Evolutionary conservation across 2,888 invertebrate genomes (phyloP), one percentile per base, ranked within the genome.

Genomic region (Nymphalis c-album): DNA sequence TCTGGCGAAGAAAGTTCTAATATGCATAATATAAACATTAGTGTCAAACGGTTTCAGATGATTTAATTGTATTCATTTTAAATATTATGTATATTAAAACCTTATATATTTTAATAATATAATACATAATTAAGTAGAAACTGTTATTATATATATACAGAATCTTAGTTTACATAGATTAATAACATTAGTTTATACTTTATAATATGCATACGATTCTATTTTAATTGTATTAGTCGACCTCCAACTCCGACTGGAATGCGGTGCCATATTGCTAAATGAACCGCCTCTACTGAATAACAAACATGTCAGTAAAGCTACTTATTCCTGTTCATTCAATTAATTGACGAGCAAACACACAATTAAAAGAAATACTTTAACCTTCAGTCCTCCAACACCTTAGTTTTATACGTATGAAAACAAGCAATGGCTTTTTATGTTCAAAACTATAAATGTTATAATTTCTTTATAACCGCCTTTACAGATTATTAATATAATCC

Each of bases 241-340:
- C 85, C 84, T 84, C 80, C 76, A 77, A 83, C 84, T 84, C 80
- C 76, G 74, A 71, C 71, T 73, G 73, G 78, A 81, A 81, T 80
- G 78, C 76, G 67, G 75, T 73, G 76, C 75, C 76, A 77, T 74
- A 74, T 80, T 86, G 83, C 80, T 81, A 75, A 83, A 82, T 80
- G 71, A 82, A 84, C 83, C 80, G 78, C 81, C 66, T 64, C 58
- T 55, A 26, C 81, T 74, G 74, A 76, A 65, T 71, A 80, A 79
- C 80, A 79, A 80, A 79, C 80, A 78, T 79, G 76, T 77, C 71
- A 77, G 47, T 45, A 67, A 73, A 72, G 60, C 62, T 59, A 58
- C 22, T 57, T 45, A 18, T 51, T 60, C 46, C 59, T 31, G 63
- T 63, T 59, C 57, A 50, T 64, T 6, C 17, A 31, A 55, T 16